These are phyloP conservation scores for Acanthosepion pharaonis DNA, from an alignment of 2,888 invertebrate species.

Conservation along the genomic window DNA sequence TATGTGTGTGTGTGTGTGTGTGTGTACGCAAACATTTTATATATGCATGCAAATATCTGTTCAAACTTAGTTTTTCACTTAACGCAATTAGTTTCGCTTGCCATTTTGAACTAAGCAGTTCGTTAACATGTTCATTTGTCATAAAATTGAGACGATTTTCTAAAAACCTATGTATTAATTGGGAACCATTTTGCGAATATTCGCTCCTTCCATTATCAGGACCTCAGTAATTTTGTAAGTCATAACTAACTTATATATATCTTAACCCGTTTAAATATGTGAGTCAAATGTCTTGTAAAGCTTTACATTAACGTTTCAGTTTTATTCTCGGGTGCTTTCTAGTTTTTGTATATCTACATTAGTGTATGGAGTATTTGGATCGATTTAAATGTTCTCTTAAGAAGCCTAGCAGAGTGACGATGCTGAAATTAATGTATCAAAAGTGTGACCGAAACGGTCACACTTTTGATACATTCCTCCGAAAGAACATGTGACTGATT, in stretches of 20 bases:
- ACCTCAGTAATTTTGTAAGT: neutral
- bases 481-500: no score
- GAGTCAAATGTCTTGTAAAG: neutral
- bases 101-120: neutral
- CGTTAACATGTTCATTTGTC: neutral
- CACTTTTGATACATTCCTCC: no score
- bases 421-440: no score
- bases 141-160: neutral
- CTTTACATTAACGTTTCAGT: neutral
- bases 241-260: neutral
- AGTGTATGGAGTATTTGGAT: no score
- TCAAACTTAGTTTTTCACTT: neutral
- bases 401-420: no score
- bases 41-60: no score
- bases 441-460: no score
- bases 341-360: no score
- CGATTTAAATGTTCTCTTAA: no score
- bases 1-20: neutral
- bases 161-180: neutral
- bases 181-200: neutral
- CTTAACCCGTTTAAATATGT: neutral
- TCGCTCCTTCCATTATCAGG: neutral
- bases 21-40: no score
- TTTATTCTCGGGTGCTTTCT: no score
- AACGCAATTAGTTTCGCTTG: neutral